These are phyloP conservation scores for Geophilus truncorum DNA, from an alignment of 2,888 invertebrate genomes.

Conservation along the genomic window DNA sequence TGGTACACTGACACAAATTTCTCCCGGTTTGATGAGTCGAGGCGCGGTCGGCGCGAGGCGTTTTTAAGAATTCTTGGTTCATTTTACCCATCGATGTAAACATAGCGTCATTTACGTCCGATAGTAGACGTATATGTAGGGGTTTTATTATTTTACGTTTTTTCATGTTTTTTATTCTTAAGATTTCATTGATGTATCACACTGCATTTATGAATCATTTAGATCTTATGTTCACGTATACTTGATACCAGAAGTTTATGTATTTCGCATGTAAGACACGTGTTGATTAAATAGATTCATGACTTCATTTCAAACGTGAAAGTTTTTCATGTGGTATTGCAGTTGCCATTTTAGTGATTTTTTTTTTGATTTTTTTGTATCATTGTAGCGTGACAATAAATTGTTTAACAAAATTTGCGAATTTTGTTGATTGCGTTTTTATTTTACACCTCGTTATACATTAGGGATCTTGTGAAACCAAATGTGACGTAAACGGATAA, in stretches of 20 bases:
- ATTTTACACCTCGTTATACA: no score
- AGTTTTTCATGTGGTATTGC: not conserved
- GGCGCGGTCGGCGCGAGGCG: not conserved
- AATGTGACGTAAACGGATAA: no score
- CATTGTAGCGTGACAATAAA: no score
- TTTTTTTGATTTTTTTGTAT: no score
- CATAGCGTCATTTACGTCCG: not conserved
- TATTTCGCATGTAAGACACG: no score
- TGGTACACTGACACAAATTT: not conserved
- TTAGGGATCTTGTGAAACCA: no score
- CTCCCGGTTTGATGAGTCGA: slow-evolving; percentile 18
- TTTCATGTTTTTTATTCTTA: not conserved
- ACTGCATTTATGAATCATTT: not conserved
- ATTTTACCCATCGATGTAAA: not conserved
- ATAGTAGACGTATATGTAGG: not conserved
- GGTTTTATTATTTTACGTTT: not conserved
- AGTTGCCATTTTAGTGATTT: not conserved
- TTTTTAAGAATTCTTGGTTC: not conserved
- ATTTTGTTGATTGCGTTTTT: no score
- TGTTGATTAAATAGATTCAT: no score
- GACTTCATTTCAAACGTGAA: no score
- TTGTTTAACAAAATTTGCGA: no score
- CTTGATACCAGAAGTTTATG: no score
- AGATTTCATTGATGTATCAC: not conserved
- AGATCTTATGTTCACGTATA: no score